These are phyloP conservation scores for Phalacrocorax brasilianus DNA, from an alignment of 2,113 vertebrate genomes.

Conservation along the genomic window DNA sequence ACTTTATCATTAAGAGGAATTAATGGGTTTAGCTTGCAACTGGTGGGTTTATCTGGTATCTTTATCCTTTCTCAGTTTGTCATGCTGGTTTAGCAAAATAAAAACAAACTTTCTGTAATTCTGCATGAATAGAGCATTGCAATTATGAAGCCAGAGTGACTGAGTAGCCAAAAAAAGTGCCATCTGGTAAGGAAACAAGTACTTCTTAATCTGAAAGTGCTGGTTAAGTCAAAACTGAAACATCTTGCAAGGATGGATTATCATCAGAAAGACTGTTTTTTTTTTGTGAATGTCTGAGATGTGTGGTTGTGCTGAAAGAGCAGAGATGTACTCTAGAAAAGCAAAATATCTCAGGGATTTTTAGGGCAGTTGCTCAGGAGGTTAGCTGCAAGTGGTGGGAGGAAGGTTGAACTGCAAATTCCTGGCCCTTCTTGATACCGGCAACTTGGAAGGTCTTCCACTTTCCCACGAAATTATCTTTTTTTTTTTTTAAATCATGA, in stretches of 20 bases:
- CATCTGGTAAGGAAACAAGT: neutral
- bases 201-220: neutral
- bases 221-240: neutral
- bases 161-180: neutral
- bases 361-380: neutral
- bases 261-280: neutral
- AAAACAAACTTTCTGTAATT: neutral
- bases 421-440: neutral
- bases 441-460: neutral
- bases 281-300: neutral
- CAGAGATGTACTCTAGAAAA: neutral
- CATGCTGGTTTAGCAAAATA: neutral
- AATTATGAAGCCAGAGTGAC: neutral
- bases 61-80: neutral
- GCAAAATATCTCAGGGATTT: neutral
- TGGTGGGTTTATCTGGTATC: neutral
- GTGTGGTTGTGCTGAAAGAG: neutral
- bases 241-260: neutral
- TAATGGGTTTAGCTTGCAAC: neutral
- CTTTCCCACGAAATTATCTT: neutral
- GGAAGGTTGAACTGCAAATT: neutral
- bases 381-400: neutral
- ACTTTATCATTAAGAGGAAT: neutral
- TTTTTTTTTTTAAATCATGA: neutral
- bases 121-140: neutral